A percentile compares a stretch with the other conserved stretches of the same genome.
Conservation (phyloP, 2,888 invertebrate genomes). For the Cephalotes varians region DNA sequence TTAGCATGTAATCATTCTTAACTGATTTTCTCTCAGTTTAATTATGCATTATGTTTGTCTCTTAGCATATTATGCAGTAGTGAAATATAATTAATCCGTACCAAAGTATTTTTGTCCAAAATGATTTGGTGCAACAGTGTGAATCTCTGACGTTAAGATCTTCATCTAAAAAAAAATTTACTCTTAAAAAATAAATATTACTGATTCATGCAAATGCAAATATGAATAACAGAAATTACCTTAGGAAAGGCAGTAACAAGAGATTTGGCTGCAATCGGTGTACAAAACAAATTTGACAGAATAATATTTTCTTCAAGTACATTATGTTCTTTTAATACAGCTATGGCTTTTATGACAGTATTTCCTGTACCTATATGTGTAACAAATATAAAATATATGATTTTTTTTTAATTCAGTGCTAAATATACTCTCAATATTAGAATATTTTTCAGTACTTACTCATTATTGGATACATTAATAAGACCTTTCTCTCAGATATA, state of each 20-base stretch:
- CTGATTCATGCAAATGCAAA: background rate
- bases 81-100: slow-evolving; percentile 90
- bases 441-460: slow-evolving; percentile 87
- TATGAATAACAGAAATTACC: slow-evolving; percentile 81
- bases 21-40: slow-evolving; percentile 66
- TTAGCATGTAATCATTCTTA: slow-evolving; percentile 62
- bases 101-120: slow-evolving; percentile 99
- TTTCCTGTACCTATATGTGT: slow-evolving; percentile 92
- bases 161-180: too few species aligned
- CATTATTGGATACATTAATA: slow-evolving; percentile 99
- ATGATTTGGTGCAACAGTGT: slow-evolving; percentile 98
- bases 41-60: slow-evolving; percentile 49
- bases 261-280: slow-evolving; percentile 95
- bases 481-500: slow-evolving; percentile 94
- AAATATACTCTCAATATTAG: background rate
- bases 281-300: slow-evolving; percentile 98
- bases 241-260: slow-evolving; percentile 94
- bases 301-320: slow-evolving; percentile 98
- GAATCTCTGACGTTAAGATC: slow-evolving; percentile 98
- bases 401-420: background rate
- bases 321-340: slow-evolving; percentile 96
- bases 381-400: slow-evolving; percentile 62
- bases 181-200: too few species aligned
- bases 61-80: slow-evolving; percentile 65
- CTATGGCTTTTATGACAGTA: slow-evolving; percentile 97